These are phyloP conservation scores for Stenchaetothrips biformis DNA, from an alignment of 2,888 invertebrate genomes.

Conservation along the genomic window DNA sequence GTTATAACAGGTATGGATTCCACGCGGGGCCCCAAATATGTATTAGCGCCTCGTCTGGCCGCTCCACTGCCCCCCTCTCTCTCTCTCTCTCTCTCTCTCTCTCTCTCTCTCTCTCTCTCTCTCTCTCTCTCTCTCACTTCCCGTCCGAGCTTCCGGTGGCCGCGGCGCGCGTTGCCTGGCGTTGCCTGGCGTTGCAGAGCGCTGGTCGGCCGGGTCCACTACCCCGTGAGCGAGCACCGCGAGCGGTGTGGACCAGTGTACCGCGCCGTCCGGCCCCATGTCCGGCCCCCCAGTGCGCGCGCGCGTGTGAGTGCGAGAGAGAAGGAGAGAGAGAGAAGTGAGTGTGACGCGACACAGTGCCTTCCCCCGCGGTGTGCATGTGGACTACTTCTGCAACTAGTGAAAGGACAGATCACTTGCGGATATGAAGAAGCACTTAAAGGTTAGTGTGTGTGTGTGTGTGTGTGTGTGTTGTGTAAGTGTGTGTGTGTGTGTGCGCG, in stretches of 20 bases:
- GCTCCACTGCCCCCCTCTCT: not conserved
- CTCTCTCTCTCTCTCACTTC: not conserved
- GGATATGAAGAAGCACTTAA: slow-evolving; percentile 12
- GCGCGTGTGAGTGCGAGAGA: not conserved
- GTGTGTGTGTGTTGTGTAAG: no score
- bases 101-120: not conserved
- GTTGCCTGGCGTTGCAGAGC: not conserved
- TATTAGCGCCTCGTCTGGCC: no score
- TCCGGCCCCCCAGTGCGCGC: not conserved
- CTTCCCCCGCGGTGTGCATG: not conserved
- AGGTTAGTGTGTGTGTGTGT: not conserved
- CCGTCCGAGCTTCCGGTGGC: slow-evolving; percentile 3
- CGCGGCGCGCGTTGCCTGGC: no score
- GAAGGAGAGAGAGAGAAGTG: not conserved
- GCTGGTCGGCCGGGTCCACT: not conserved
- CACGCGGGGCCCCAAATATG: no score
- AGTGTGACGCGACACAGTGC: not conserved
- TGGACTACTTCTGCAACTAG: not conserved
- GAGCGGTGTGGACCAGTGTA: not conserved
- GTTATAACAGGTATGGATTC: no score
- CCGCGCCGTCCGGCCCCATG: not conserved
- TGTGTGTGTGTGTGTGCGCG: no score
- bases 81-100: not conserved
- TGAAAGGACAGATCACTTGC: not conserved
- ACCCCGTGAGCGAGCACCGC: not conserved